phyloP scores from a whole-genome alignment of 2,888 invertebrate species.

The Tipula unca region DNA sequence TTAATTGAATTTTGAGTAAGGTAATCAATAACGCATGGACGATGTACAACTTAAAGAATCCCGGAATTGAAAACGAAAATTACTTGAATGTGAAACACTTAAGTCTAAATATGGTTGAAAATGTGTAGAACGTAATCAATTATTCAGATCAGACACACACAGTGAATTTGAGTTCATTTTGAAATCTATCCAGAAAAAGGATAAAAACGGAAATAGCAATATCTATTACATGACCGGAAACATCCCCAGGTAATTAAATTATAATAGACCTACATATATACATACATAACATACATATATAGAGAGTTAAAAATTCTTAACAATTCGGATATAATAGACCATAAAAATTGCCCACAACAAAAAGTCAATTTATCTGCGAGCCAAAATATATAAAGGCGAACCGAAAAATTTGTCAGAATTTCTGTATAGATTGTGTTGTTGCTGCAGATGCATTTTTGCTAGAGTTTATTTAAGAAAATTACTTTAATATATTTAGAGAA shows the following conservation, averaged over 20 bases:
- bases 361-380: not conserved
- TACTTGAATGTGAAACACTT: no score
- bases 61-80: no score
- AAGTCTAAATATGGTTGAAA: no score
- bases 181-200: not conserved
- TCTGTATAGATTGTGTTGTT: not conserved
- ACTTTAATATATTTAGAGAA: not conserved
- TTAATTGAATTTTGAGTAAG: not conserved
- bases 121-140: not conserved
- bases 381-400: not conserved
- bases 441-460: not conserved
- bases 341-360: constrained; percentile 14
- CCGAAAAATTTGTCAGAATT: not conserved
- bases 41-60: no score
- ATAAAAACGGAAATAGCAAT: not conserved
- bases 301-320: not conserved
- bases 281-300: not conserved
- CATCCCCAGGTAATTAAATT: not conserved
- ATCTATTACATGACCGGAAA: constrained; percentile 1
- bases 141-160: not conserved
- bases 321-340: not conserved
- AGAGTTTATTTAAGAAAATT: not conserved
- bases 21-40: no score
- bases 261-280: constrained; percentile 14
- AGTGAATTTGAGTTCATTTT: not conserved